Percentiles rank a stretch among this genome's conserved stretches.
Evolutionary conservation across 2,113 vertebrate genomes (phyloP).

Genomic region (Silurus asotus): DNA sequence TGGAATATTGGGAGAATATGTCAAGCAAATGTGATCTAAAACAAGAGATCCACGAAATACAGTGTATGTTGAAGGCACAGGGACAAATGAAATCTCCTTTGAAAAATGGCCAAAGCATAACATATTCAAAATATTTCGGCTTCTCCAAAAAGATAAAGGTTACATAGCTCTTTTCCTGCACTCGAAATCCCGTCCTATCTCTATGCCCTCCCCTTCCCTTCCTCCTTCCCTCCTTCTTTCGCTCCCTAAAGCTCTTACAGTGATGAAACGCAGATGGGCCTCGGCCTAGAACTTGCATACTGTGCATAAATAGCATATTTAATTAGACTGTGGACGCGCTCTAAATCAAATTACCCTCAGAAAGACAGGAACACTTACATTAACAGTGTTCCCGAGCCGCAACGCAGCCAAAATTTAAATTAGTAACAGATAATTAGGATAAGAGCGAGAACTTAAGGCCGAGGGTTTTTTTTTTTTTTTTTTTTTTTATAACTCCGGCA

Average conservation of each 20-base stretch:
- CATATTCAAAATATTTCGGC: slow-evolving; percentile 32
- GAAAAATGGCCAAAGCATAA: neutral
- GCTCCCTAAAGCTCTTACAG: slow-evolving; percentile 58
- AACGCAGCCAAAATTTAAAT: slow-evolving; percentile 83
- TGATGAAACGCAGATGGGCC: slow-evolving; percentile 80
- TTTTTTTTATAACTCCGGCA: slow-evolving; percentile 50
- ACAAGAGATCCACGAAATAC: neutral
- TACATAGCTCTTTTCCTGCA: slow-evolving; percentile 28
- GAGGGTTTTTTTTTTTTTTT: slow-evolving; percentile 58
- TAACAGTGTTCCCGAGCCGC: slow-evolving; percentile 80
- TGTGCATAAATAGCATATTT: slow-evolving; percentile 82
- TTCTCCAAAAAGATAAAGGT: slow-evolving; percentile 38
- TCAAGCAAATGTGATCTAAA: neutral
- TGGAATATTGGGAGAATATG: neutral
- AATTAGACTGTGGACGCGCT: slow-evolving; percentile 80
- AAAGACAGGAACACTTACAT: slow-evolving; percentile 85
- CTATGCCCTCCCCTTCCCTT: slow-evolving; percentile 11
- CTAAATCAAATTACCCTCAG: slow-evolving; percentile 87
- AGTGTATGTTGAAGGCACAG: neutral
- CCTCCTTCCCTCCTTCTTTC: slow-evolving; percentile 8
- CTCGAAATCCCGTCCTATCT: slow-evolving; percentile 36
- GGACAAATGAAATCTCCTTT: slow-evolving; percentile 7
- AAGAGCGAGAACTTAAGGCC: slow-evolving; percentile 76
- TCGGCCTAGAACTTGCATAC: slow-evolving; percentile 74
- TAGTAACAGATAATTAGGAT: slow-evolving; percentile 86